Evolutionary conservation across 1,140 invertebrate species (phyloP).

Genomic region (Dinoponera quadriceps): DNA sequence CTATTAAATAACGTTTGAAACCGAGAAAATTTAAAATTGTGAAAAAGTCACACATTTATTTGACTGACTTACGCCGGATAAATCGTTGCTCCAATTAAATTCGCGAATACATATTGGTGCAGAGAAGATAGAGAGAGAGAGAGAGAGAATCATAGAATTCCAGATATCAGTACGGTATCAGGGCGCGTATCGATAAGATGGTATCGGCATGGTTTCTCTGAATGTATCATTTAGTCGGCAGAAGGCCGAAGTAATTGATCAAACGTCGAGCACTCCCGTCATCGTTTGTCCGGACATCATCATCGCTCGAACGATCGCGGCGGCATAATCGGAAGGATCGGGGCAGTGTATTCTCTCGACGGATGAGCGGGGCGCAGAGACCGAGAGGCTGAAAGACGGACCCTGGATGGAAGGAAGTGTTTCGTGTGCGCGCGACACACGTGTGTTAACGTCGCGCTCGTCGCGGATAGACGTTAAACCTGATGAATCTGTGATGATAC

Average conservation of each 20-base stretch:
- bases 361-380: not conserved
- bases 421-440: too few species aligned
- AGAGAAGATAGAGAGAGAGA: not conserved
- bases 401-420: too few species aligned
- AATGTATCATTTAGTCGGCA: not conserved
- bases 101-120: not conserved
- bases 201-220: not conserved
- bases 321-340: not conserved
- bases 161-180: not conserved
- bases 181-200: not conserved
- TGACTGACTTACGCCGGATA: not conserved
- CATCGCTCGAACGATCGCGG: slow-evolving; percentile 15
- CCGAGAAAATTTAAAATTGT: not conserved
- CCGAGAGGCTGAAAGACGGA: not conserved
- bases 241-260: slow-evolving; percentile 16
- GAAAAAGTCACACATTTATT: too few species aligned
- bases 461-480: slow-evolving; percentile 11
- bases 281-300: slow-evolving; percentile 24
- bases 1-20: not conserved
- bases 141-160: slow-evolving; percentile 19
- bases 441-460: slow-evolving; percentile 26
- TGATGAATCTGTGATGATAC: slow-evolving; percentile 6
- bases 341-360: not conserved
- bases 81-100: slow-evolving; percentile 33
- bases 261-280: slow-evolving; percentile 47